These are phyloP conservation scores for Platorchestia sp. DNA, from an alignment of 1,140 invertebrate genomes.

Conservation along the genomic window DNA sequence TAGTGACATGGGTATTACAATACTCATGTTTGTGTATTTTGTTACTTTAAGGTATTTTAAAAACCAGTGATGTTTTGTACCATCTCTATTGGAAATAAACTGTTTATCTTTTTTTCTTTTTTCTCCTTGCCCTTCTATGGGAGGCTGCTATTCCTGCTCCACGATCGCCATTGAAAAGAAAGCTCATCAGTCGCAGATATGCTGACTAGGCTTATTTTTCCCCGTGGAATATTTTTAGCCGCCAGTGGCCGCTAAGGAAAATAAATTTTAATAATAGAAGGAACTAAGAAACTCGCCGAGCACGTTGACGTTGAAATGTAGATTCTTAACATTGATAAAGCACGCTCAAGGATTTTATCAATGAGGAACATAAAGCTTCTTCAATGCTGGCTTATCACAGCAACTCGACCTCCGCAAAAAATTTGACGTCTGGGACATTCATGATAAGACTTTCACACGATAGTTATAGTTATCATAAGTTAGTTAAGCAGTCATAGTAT, in stretches of 20 bases:
- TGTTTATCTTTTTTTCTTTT: too few species aligned
- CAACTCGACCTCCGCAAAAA: neutral
- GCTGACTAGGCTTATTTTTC: neutral
- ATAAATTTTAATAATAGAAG: too few species aligned
- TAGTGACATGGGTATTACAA: too few species aligned
- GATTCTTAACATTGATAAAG: neutral
- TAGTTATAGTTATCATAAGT: too few species aligned
- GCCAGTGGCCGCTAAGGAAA: neutral
- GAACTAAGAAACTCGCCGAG: neutral
- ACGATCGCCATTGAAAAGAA: neutral
- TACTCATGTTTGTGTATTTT: too few species aligned
- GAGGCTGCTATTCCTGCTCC: neutral
- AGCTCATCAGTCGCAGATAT: neutral
- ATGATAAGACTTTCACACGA: too few species aligned
- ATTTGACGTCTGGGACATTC: neutral
- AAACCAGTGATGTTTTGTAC: too few species aligned
- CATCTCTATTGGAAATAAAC: too few species aligned
- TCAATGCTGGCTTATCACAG: neutral
- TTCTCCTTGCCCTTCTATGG: neutral
- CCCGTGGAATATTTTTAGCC: neutral
- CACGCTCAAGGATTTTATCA: neutral
- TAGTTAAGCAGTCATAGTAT: too few species aligned
- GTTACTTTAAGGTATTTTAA: too few species aligned
- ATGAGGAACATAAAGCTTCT: neutral
- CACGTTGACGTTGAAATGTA: neutral